Conservation (phyloP, 2,797 vertebrate genomes). For the Liasis olivaceus region DNA sequence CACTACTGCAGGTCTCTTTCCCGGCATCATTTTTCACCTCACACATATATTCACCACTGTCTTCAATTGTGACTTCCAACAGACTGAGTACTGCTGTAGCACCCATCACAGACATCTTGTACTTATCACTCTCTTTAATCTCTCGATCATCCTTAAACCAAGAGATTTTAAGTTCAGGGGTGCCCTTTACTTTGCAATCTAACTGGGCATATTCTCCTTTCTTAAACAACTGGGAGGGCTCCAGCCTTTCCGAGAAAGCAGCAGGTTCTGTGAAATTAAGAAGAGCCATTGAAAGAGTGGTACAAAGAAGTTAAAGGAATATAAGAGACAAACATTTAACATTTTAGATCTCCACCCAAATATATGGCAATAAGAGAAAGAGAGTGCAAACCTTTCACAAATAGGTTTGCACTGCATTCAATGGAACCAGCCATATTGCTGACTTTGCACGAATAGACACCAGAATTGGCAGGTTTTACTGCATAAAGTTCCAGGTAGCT, state of each 20-base stretch:
- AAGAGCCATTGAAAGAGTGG: constrained; percentile 56
- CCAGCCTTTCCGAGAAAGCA: constrained; percentile 87
- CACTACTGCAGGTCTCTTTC: constrained; percentile 87
- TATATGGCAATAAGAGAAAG: constrained; percentile 55
- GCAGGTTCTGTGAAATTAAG: constrained; percentile 82
- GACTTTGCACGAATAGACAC: constrained; percentile 90
- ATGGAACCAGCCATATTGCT: constrained; percentile 90
- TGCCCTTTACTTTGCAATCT: constrained; percentile 89
- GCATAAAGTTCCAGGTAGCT: constrained; percentile 91
- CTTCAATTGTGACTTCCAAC: constrained; percentile 75
- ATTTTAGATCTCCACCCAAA: constrained; percentile 4
- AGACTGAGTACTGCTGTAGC: constrained; percentile 81
- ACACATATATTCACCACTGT: constrained; percentile 92
- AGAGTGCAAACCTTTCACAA: constrained; percentile 92
- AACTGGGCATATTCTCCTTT: constrained; percentile 80
- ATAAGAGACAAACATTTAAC: neutral
- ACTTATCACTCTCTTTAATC: constrained; percentile 81
- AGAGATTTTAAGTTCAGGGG: constrained; percentile 87
- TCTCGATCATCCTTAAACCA: constrained; percentile 94
- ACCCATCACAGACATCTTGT: constrained; percentile 78
- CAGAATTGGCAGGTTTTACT: constrained; percentile 88
- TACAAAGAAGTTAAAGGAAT: constrained; percentile 49
- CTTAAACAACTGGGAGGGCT: constrained; percentile 84
- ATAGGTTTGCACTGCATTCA: constrained; percentile 85
- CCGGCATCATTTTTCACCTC: constrained; percentile 93